Percentiles rank a stretch among this genome's conserved stretches.
phyloP scores from a whole-genome alignment of 2,797 vertebrate species.

The Etheostoma nigrum region DNA sequence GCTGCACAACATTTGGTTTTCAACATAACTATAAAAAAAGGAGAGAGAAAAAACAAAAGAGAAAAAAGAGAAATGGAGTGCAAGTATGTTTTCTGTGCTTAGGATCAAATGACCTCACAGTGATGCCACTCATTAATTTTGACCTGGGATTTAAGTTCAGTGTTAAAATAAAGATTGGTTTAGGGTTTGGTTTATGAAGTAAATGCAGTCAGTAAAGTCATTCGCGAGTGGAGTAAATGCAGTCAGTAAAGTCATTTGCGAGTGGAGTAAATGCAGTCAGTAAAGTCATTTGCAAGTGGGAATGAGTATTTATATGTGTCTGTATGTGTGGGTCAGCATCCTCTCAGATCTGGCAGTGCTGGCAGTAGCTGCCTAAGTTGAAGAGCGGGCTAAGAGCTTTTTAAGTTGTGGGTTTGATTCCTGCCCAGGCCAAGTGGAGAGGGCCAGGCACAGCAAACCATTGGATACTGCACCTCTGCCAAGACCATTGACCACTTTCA shows the following conservation, averaged over 20 bases:
- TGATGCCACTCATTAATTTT: slow-evolving; percentile 25
- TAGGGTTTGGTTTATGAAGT: slow-evolving; percentile 22
- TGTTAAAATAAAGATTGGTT: slow-evolving; percentile 31
- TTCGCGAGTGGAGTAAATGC: background rate
- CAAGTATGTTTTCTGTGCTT: background rate
- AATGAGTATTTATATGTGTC: slow-evolving; percentile 2
- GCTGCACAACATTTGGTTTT: slow-evolving; percentile 22
- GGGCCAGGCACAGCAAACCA: slow-evolving; percentile 73
- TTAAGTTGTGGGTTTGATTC: slow-evolving; percentile 71
- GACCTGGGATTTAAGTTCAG: slow-evolving; percentile 26
- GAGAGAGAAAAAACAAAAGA: slow-evolving; percentile 7
- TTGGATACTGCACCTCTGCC: slow-evolving; percentile 40
- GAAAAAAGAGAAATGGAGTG: background rate
- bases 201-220: slow-evolving; percentile 16
- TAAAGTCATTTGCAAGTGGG: slow-evolving; percentile 10
- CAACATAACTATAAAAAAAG: slow-evolving; percentile 21
- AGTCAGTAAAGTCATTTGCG: slow-evolving; percentile 17
- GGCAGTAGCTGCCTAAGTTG: slow-evolving; percentile 32
- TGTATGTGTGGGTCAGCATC: slow-evolving; percentile 38
- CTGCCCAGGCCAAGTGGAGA: slow-evolving; percentile 56
- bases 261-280: background rate
- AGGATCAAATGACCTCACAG: slow-evolving; percentile 21
- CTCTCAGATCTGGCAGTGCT: slow-evolving; percentile 21
- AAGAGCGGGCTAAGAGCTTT: slow-evolving; percentile 65
- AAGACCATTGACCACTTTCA: slow-evolving; percentile 36